These are phyloP conservation scores for Tenthredo amoena DNA, from an alignment of 2,888 invertebrate genomes.

Conservation along the genomic window DNA sequence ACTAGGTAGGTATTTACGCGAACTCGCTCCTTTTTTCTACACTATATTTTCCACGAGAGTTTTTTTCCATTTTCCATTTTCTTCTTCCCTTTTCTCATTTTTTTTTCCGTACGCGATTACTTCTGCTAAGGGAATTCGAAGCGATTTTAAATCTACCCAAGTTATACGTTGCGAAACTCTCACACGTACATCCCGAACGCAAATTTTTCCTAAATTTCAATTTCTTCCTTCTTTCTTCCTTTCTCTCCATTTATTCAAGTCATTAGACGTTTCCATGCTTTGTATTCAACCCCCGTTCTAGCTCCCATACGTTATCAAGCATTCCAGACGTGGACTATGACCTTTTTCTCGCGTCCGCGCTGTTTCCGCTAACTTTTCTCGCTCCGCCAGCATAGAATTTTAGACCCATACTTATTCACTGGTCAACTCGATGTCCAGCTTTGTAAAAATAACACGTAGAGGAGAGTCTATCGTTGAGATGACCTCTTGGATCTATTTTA, in stretches of 20 bases:
- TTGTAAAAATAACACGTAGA: conserved; percentile 24
- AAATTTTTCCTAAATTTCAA: not conserved
- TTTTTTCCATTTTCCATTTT: not conserved
- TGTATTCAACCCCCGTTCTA: conserved; percentile 1
- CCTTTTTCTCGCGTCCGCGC: conserved; percentile 14
- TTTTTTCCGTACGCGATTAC: not conserved
- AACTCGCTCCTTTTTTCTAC: not conserved
- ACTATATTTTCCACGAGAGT: not conserved
- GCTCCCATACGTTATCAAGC: conserved; percentile 18
- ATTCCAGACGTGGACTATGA: conserved; percentile 22
- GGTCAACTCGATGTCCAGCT: not conserved
- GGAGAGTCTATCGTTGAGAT: not conserved
- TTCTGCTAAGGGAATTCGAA: not conserved
- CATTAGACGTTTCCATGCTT: conserved; percentile 23
- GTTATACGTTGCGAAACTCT: not conserved
- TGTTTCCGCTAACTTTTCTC: conserved; percentile 9
- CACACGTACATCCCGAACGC: not conserved
- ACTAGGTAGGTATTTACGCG: not conserved
- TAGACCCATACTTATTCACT: conserved; percentile 19
- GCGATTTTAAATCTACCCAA: not conserved
- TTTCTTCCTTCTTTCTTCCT: not conserved
- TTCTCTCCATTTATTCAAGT: not conserved
- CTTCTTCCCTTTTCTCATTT: not conserved
- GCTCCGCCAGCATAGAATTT: not conserved
- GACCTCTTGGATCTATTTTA: not conserved